Base-by-base conservation (phyloP, 2,888 invertebrate species). In the Eilema caniola region DNA sequence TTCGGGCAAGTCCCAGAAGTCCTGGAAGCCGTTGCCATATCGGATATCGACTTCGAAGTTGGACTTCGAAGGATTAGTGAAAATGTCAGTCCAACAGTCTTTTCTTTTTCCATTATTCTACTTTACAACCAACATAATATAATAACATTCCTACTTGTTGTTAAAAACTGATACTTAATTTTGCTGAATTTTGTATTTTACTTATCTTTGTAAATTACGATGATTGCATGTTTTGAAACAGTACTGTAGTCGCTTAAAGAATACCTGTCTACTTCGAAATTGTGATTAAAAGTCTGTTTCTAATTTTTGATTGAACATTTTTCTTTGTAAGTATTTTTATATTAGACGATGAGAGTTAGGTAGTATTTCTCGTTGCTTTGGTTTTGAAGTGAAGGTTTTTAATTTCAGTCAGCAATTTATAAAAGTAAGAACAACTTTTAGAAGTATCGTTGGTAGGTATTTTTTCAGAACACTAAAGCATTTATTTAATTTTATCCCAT, bases 251-350 rank as follows among this genome's bases (percentile, higher is more conserved):
- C 53, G 53, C 53, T 53, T 53, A 20, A 47, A 41, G 41, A 47
- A 47, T 47, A 53, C 53, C 53, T 53, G n/a, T 53, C n/a, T n/a
- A 53, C 53, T 53, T n/a, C n/a, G 53, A 53, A 53, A 53, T n/a
- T 10, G 2, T n/a, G 53, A 53, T 53, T 53, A 53, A 53, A 53
- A 53, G 53, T n/a, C 53, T 53, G n/a, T n/a, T n/a, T n/a, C n/a
- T 53, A 53, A 53, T 53, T 53, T n/a, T n/a, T 1, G 7, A 1
- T 53, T 4, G n/a, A 53, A 53, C 53, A 53, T 53, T 53, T 53
- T 53, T 53, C 53, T 53, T n/a, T n/a, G 20, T n/a, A n/a, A 53
- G 16, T 53, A 53, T 53, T 53, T 53, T 53, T 53, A n/a, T 53
- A 53, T 53, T 53, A 53, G n/a, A 53, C n/a, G n/a, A 3, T 10